Conservation (phyloP, 2,113 vertebrate genomes). For the Microcebus murinus region DNA sequence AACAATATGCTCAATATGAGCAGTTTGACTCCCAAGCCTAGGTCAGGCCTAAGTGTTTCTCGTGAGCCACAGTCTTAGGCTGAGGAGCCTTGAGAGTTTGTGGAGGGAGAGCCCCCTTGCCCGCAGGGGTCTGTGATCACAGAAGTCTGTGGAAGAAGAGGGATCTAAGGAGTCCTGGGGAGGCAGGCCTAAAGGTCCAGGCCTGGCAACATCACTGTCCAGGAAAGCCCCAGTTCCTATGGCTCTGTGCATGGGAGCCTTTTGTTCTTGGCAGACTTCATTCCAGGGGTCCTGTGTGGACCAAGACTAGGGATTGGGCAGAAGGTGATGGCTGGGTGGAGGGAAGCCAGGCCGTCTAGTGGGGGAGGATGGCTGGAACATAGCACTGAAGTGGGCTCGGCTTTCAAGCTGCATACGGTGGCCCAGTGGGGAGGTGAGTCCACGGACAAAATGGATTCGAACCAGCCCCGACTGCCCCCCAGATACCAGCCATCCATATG, state of each 20-base stretch:
- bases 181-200: conserved; percentile 61
- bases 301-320: conserved; percentile 60
- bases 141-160: conserved; percentile 66
- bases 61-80: conserved; percentile 62
- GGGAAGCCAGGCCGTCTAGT: conserved; percentile 33
- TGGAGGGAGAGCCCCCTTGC: conserved; percentile 67
- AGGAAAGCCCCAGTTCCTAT: conserved; percentile 61
- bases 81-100: conserved; percentile 60
- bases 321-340: background rate
- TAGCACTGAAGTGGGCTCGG: conserved; percentile 85
- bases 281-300: conserved; percentile 52
- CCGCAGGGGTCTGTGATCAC: conserved; percentile 69
- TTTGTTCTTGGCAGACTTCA: conserved; percentile 67
- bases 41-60: conserved; percentile 73
- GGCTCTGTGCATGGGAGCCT: conserved; percentile 52
- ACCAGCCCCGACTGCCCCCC: conserved; percentile 94
- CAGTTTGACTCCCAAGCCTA: conserved; percentile 76
- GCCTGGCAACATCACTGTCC: conserved; percentile 66
- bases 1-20: conserved; percentile 83
- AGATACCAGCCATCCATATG: conserved; percentile 91
- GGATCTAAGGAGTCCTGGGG: conserved; percentile 68
- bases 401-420: conserved; percentile 82
- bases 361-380: conserved; percentile 73
- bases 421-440: conserved; percentile 82
- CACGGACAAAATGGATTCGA: conserved; percentile 89